These are phyloP conservation scores for Drosophila kikkawai DNA, from an alignment of 1,140 invertebrate genomes.

Conservation along the genomic window DNA sequence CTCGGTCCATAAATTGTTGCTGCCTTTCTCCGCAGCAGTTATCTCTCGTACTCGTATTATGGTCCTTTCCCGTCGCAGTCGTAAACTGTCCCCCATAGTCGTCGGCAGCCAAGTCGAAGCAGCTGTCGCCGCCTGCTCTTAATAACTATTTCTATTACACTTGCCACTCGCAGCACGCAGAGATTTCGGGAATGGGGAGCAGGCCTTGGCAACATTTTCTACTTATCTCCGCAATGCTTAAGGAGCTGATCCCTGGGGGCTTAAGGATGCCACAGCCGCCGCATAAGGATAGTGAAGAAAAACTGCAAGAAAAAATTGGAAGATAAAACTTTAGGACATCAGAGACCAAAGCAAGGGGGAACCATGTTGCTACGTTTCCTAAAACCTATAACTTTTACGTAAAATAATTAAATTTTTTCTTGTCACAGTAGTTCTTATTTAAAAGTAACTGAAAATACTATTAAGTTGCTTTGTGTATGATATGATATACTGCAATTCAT, in stretches of 20 bases:
- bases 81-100: conserved; percentile 69
- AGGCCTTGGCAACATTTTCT: conserved; percentile 67
- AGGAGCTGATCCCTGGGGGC: conserved; percentile 40
- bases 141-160: conserved; percentile 82
- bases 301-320: not conserved
- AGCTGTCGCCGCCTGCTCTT: conserved; percentile 62
- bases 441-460: too few relatives aligned
- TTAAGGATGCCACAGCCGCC: conserved; percentile 12
- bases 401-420: not conserved
- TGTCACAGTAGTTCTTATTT: too few relatives aligned
- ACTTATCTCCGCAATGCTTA: conserved; percentile 64
- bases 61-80: conserved; percentile 36
- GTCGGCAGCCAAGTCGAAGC: conserved; percentile 44
- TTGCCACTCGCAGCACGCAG: conserved; percentile 74
- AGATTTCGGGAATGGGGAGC: conserved; percentile 11
- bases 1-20: conserved; percentile 69
- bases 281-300: conserved; percentile 1
- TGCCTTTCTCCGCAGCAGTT: conserved; percentile 41
- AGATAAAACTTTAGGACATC: not conserved
- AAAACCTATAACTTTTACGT: not conserved
- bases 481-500: too few relatives aligned
- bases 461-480: too few relatives aligned
- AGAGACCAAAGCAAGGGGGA: not conserved
- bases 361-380: not conserved
- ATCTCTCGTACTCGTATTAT: conserved; percentile 35